A percentile compares a stretch with the other conserved stretches of the same genome.
Evolutionary conservation across 2,113 vertebrate genomes (phyloP).

Genomic region (Phocoena phocoena): DNA sequence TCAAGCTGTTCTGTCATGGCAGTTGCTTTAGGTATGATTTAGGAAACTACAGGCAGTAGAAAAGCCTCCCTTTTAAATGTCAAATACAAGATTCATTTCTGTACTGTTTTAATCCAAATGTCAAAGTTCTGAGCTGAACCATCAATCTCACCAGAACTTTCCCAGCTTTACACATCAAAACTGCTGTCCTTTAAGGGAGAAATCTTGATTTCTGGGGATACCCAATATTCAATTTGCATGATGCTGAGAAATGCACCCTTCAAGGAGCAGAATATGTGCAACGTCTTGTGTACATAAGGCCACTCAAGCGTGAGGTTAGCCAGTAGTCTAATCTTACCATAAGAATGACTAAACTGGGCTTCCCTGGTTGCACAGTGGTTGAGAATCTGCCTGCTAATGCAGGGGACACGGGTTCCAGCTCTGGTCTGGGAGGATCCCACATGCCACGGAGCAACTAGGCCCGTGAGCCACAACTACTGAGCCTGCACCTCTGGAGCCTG

Average conservation of each 20-base stretch:
- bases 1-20: slow-evolving; percentile 76
- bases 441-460: no score
- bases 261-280: neutral
- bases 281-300: neutral
- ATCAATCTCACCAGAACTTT: slow-evolving; percentile 80
- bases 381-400: no score
- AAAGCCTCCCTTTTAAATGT: slow-evolving; percentile 87
- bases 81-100: slow-evolving; percentile 86
- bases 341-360: neutral
- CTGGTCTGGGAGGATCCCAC: no score
- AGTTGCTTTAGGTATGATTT: slow-evolving; percentile 83
- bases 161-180: slow-evolving; percentile 74
- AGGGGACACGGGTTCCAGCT: no score
- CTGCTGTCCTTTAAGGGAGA: slow-evolving; percentile 63
- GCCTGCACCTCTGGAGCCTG: no score
- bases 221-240: neutral
- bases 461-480: no score
- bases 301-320: accelerated
- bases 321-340: no score
- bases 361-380: no score
- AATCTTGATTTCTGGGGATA: slow-evolving; percentile 35
- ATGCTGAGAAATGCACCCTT: neutral
- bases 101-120: slow-evolving; percentile 84
- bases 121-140: slow-evolving; percentile 80
- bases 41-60: slow-evolving; percentile 80